Percentiles rank a stretch among this genome's conserved stretches.
phyloP scores from a whole-genome alignment of 2,113 vertebrate genomes.

The Mormyrus lacerda region DNA sequence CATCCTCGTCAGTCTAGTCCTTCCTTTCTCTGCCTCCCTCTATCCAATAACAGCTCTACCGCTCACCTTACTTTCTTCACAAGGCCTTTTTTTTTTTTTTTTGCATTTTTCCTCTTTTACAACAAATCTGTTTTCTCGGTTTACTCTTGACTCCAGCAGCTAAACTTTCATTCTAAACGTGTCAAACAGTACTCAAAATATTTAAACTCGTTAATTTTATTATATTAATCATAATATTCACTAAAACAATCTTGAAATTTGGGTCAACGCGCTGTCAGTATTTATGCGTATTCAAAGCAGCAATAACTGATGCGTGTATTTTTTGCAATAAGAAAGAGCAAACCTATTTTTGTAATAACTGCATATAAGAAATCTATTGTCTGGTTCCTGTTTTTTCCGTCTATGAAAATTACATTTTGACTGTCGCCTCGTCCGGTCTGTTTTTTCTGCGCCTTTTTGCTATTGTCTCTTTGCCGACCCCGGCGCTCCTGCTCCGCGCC shows the following conservation, averaged over 20 bases:
- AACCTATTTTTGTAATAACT: background rate
- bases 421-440: background rate
- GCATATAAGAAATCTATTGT: background rate
- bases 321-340: background rate
- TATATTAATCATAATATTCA: background rate
- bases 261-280: background rate
- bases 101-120: constrained; percentile 1
- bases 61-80: constrained; percentile 13
- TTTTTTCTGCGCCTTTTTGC: constrained; percentile 20
- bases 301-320: constrained; percentile 7
- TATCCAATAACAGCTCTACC: constrained; percentile 6
- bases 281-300: background rate
- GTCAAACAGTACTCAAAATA: background rate
- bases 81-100: background rate
- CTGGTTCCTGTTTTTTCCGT: background rate
- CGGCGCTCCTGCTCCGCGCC: constrained; percentile 35
- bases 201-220: constrained; percentile 12
- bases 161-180: background rate
- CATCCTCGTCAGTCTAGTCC: background rate
- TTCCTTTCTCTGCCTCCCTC: constrained; percentile 18
- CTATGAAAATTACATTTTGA: background rate
- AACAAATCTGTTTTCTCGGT: background rate
- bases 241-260: background rate
- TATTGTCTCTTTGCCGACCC: constrained; percentile 20
- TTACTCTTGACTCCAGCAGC: background rate